Conservation (phyloP, 2,797 vertebrate species). For the Diceros bicornis region DNA sequence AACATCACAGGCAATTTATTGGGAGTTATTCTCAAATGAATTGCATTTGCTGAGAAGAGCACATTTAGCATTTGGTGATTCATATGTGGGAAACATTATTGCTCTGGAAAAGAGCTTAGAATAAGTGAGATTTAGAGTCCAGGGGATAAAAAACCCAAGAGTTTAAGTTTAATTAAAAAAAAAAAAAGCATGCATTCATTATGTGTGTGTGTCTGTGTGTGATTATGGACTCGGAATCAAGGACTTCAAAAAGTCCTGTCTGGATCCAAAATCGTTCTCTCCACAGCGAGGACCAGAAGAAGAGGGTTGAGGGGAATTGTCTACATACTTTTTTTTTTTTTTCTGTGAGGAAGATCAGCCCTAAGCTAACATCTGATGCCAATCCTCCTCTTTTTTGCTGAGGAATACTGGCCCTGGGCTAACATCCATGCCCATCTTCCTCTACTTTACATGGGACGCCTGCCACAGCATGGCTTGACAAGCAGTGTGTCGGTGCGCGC, state of each 20-base stretch:
- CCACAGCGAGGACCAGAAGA: rapidly evolving
- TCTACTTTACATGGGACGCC: too few species aligned
- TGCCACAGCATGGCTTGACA: too few species aligned
- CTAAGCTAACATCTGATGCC: too few species aligned
- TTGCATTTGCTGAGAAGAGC: constrained; percentile 73
- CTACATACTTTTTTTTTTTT: neutral
- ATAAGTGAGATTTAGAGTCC: constrained; percentile 66
- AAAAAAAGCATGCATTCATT: neutral
- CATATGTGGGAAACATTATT: constrained; percentile 55
- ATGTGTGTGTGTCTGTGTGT: neutral
- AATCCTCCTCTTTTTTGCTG: too few species aligned
- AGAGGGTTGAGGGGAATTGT: neutral
- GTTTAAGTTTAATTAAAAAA: constrained; percentile 67
- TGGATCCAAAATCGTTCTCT: neutral
- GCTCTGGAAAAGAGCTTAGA: constrained; percentile 73
- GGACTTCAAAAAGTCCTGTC: neutral
- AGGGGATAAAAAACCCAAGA: constrained; percentile 46
- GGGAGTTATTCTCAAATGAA: constrained; percentile 68
- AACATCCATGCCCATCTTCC: too few species aligned
- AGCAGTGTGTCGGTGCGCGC: too few species aligned
- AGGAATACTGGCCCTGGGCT: too few species aligned
- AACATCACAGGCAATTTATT: constrained; percentile 6
- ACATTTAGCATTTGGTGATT: constrained; percentile 76
- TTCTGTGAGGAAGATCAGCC: too few species aligned
- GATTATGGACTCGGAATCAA: neutral